Conservation (phyloP, 2,888 invertebrate species). For the Cephus rjabovi region DNA sequence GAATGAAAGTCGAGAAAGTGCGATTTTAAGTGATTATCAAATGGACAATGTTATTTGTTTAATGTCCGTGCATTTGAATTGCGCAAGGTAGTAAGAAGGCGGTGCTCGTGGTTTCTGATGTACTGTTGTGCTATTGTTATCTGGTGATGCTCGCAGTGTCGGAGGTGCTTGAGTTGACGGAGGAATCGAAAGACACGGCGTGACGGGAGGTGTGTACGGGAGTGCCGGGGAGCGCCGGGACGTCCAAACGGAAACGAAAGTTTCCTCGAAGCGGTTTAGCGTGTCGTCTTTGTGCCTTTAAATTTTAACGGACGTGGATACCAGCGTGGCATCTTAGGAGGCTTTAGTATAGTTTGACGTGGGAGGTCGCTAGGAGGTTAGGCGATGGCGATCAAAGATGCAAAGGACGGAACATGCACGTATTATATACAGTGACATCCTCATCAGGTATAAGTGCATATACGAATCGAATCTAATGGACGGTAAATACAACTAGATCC, state of each 20-base stretch:
- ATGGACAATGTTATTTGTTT: neutral
- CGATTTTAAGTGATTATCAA: neutral
- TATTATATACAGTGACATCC: neutral
- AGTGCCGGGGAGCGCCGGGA: slow-evolving; percentile 2
- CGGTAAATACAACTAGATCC: neutral
- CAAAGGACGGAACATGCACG: neutral
- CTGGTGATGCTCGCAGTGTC: slow-evolving; percentile 9
- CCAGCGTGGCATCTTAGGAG: neutral
- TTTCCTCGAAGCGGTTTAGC: neutral
- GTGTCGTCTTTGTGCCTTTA: neutral
- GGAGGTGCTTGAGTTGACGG: slow-evolving; percentile 20
- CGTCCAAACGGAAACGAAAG: neutral
- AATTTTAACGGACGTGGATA: neutral
- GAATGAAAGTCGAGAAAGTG: neutral
- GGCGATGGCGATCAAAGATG: neutral
- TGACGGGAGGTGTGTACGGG: slow-evolving; percentile 8
- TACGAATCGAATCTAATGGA: neutral
- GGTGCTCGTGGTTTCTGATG: neutral
- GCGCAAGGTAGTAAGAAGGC: neutral
- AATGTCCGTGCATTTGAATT: no score
- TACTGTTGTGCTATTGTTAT: neutral
- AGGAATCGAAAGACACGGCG: slow-evolving; percentile 25
- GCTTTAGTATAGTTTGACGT: neutral
- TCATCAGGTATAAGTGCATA: neutral
- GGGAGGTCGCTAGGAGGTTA: neutral